Evolutionary conservation across 2,797 vertebrate species (phyloP), one percentile per base, ranked within the genome.

Genomic region (Xerus rutilus): DNA sequence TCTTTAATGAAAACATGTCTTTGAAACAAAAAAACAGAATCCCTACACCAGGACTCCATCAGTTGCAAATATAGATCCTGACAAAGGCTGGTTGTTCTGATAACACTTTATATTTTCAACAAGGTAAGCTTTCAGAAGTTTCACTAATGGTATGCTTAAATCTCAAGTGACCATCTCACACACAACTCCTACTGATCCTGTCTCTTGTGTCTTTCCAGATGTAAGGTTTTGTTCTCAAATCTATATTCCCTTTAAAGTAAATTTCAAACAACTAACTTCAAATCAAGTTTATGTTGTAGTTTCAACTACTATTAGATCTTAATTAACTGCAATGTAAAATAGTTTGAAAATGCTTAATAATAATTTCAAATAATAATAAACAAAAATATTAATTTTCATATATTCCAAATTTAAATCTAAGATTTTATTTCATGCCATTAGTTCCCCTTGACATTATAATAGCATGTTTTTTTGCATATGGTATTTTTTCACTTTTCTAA

Each of bases 181-280:
- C 85, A 89, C 43, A 79, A 65, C 65, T 57, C 20, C 93, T 89
- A 78, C 72, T 81, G 92, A 92, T 79, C 47, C 45, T 84, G 5
- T 93, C 39, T 91, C 49, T 84, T 93, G 91, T 89, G 91, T 96
- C 81, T 89, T 91, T 62, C 65, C 83, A 89, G 92, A 94, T 28
- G 1, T 52, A 95, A 93, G 45, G 52, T 70, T 95, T 96, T 96
- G 76, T 92, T 97, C 88, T 89, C 82, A 96, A 93, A 76, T 92
- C 87, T 89, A 25, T 93, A 89, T 92, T 72, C 47, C 62, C 76
- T 95, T 96, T 96, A 45, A 76, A 92, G 65, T 89, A 84, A 84
- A 93, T 92, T 96, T 96, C 69, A 83, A 95, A 86, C 59, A 95
- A 76, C 23, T 85, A 67, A 83, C 21, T 78, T 92, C 39, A 86